These are phyloP conservation scores for Nesospiza acunhae DNA, from an alignment of 2,113 vertebrate genomes.

Conservation along the genomic window DNA sequence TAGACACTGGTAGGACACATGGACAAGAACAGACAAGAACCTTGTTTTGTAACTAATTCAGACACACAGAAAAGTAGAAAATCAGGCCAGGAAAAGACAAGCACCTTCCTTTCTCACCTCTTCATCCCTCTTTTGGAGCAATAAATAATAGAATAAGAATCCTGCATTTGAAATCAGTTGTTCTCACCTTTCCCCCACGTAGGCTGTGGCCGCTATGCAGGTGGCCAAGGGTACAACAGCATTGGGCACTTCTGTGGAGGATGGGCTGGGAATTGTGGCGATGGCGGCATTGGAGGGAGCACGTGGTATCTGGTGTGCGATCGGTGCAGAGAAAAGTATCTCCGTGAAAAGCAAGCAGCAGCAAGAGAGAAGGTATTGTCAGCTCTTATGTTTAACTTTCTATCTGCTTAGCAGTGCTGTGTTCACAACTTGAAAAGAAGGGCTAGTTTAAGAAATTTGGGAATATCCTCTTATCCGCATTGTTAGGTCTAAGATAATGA, in stretches of 20 bases:
- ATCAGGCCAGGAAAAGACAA: background rate
- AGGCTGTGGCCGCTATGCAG: constrained; percentile 97
- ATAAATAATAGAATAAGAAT: background rate
- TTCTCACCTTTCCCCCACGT: background rate
- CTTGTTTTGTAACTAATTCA: background rate
- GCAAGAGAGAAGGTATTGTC: constrained; percentile 92
- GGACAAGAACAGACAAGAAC: too few species aligned
- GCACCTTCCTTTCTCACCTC: background rate
- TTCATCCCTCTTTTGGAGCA: background rate
- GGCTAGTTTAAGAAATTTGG: background rate
- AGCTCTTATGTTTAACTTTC: background rate
- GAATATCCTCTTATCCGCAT: background rate
- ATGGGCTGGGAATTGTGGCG: constrained; percentile 98
- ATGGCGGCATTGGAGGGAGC: constrained; percentile 97
- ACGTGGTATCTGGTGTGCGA: constrained; percentile 99
- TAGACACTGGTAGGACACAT: background rate
- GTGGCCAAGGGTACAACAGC: constrained; percentile 98
- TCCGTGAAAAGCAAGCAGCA: constrained; percentile 95
- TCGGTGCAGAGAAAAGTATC: constrained; percentile 96
- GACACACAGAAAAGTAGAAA: background rate
- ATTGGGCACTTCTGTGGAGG: constrained; percentile 98
- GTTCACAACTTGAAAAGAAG: background rate
- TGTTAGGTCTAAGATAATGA: background rate
- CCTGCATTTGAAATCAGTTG: background rate
- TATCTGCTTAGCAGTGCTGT: background rate